phyloP scores from a whole-genome alignment of 2,888 invertebrate species.

The Sialis fuliginosa region DNA sequence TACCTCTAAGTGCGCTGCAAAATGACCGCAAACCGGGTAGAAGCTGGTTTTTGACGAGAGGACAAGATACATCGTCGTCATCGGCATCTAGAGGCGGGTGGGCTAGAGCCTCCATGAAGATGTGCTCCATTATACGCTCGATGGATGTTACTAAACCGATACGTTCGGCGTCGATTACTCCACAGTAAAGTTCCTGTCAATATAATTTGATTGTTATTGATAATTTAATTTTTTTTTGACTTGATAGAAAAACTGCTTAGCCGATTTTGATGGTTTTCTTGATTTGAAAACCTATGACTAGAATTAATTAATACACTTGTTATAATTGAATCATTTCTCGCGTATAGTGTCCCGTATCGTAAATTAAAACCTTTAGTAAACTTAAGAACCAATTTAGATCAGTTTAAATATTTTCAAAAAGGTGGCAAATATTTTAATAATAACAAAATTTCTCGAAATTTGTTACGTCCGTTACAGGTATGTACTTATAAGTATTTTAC shows the following conservation, averaged over 20 bases:
- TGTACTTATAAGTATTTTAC: too few species aligned
- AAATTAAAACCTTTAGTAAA: too few species aligned
- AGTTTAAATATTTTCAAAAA: too few species aligned
- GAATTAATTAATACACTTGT: too few species aligned
- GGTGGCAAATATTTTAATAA: too few species aligned
- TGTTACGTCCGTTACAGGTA: too few species aligned
- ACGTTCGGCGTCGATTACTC: constrained; percentile 58
- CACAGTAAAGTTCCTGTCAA: constrained; percentile 44
- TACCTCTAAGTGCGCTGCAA: constrained; percentile 75
- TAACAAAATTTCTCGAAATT: too few species aligned
- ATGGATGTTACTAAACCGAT: constrained; percentile 74
- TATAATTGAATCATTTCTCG: too few species aligned
- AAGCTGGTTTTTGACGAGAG: constrained; percentile 67
- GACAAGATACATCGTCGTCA: constrained; percentile 60
- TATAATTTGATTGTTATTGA: background rate
- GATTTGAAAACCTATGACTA: too few species aligned
- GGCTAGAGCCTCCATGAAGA: constrained; percentile 79
- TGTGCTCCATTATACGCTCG: constrained; percentile 72
- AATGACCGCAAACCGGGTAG: constrained; percentile 70
- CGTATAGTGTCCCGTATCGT: too few species aligned
- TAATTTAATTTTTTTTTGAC: background rate
- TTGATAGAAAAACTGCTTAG: background rate
- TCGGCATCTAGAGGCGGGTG: constrained; percentile 66
- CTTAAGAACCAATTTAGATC: too few species aligned
- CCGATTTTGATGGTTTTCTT: background rate